Conservation (phyloP, 2,797 vertebrate genomes). For the Borostomias antarcticus region DNA sequence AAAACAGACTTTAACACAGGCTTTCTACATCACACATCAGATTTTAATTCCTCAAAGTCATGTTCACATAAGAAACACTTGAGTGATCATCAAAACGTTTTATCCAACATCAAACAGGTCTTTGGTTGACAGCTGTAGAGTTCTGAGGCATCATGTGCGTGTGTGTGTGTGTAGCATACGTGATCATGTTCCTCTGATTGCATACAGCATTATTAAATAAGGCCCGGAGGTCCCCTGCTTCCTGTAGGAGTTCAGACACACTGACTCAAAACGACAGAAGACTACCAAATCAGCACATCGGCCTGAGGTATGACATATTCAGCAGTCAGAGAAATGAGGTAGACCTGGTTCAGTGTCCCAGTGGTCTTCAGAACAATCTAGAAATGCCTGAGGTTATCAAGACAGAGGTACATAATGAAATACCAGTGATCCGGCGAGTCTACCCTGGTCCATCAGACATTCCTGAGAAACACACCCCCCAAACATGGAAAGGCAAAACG, state of each 20-base stretch:
- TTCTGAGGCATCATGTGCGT: constrained; percentile 48
- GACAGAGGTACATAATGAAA: constrained; percentile 57
- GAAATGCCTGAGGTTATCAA: constrained; percentile 53
- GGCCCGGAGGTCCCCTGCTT: background rate
- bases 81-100: constrained; percentile 43
- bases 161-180: constrained; percentile 45
- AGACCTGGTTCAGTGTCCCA: constrained; percentile 64
- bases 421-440: constrained; percentile 49
- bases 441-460: constrained; percentile 57
- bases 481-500: constrained; percentile 63
- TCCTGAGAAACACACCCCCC: constrained; percentile 64
- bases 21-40: constrained; percentile 44
- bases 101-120: constrained; percentile 37
- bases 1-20: background rate
- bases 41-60: constrained; percentile 56
- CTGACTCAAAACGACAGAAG: constrained; percentile 5
- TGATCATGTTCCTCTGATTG: constrained; percentile 62
- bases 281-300: constrained; percentile 42
- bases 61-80: constrained; percentile 51
- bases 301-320: too few relatives aligned
- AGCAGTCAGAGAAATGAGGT: constrained; percentile 63
- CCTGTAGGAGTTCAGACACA: constrained; percentile 1
- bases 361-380: constrained; percentile 15
- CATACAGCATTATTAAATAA: constrained; percentile 47
- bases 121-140: constrained; percentile 57